A percentile compares a stretch with the other conserved stretches of the same genome.
Evolutionary conservation across 1,140 invertebrate genomes (phyloP).

Genomic region (Magallana gigas): DNA sequence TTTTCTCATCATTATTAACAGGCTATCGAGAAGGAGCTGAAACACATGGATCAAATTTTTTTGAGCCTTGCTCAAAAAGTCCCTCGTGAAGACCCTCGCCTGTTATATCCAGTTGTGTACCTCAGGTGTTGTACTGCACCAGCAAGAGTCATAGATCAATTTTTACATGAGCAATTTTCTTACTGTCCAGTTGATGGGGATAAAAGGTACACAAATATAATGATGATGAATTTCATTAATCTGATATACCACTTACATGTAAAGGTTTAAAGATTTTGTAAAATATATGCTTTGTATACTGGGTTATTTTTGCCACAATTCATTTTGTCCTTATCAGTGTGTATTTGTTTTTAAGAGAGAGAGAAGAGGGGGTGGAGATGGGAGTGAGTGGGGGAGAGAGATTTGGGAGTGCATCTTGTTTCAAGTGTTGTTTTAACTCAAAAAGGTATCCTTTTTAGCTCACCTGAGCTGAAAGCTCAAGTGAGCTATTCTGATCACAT

Average conservation of each 20-base stretch:
- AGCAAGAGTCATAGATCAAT: constrained; percentile 46
- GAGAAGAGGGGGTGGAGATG: too few species aligned
- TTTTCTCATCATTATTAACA: constrained; percentile 53
- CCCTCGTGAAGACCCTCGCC: constrained; percentile 67
- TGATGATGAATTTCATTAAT: not conserved
- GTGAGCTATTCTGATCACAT: too few species aligned
- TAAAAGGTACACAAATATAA: constrained; percentile 57
- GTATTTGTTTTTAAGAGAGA: too few species aligned
- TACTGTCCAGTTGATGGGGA: constrained; percentile 61
- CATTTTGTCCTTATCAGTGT: too few species aligned
- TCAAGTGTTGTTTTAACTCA: too few species aligned
- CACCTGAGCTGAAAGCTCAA: too few species aligned
- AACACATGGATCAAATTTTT: constrained; percentile 60
- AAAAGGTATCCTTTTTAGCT: too few species aligned
- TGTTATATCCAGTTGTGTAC: constrained; percentile 70
- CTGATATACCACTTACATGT: constrained; percentile 1
- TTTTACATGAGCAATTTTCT: constrained; percentile 73
- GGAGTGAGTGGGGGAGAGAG: too few species aligned
- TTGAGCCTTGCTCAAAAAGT: constrained; percentile 51
- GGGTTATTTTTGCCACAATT: too few species aligned
- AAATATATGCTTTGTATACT: too few species aligned
- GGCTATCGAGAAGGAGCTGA: constrained; percentile 67
- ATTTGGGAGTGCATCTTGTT: too few species aligned
- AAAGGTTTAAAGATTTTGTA: not conserved
- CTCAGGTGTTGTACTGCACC: constrained; percentile 64